Evolutionary conservation across 1,140 invertebrate species (phyloP), one percentile per base, ranked within the genome.

Genomic region (Drosophila insularis): DNA sequence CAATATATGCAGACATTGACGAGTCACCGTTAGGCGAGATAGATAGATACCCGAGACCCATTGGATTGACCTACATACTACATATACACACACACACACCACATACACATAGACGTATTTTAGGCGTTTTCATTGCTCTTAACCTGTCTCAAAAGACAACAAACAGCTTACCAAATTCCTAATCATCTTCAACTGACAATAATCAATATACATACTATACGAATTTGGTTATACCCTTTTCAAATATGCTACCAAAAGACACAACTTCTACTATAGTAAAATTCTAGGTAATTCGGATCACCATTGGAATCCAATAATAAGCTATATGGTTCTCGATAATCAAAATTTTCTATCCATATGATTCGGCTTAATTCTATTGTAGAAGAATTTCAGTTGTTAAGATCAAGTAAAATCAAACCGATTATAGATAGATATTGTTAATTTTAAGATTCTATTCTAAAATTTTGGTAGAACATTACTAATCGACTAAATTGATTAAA

Each of bases 21-120:
- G 55, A 35, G 31, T 19, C 23, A 35, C 23, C 32, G 55, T 19
- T 31, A 58, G 35, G 8, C 32, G 32, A 32, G 68, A 55, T 39
- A 35, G 23, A 27, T 5, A 37, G 10, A 11, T 13, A 27, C 27
- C 50, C 58, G 71, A 35, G 71, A 32, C 65, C 32, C 31, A 71
- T 74, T 56, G 71, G 63, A 31, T 43, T 71, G 75, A 86, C 79
- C 79, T 39, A 87, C 67, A 71, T 82, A 62, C 69, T 82, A 62
- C 69, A 32, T 39, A 17, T 23, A 53, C 32, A 80, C 14, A 27
- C 23, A 27, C 23, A 23, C 23, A 23, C 23, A 23, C 23, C 23
- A 4, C 23, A 23, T 4, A 23, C 23, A 27, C 23, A 5, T 0
- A 27, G 0, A 27, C 23, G 39, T 32, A 10, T 35, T n/a, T 31